phyloP scores from a whole-genome alignment of 2,797 vertebrate species.

The Babyrousa celebensis region DNA sequence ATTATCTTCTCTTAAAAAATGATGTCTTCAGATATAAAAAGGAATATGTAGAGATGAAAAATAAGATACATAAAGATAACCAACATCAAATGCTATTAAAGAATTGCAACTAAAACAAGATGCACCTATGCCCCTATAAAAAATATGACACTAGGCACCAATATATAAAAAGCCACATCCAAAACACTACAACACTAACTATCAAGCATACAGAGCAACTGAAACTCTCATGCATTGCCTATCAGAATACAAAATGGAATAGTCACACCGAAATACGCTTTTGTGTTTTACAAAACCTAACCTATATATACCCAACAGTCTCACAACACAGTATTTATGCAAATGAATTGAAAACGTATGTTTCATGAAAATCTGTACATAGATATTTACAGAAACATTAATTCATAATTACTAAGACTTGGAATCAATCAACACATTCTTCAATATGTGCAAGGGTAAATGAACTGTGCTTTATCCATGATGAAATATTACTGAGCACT shows the following conservation, averaged over 20 bases:
- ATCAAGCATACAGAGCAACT: not conserved
- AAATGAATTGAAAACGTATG: not conserved
- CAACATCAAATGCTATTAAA: not conserved
- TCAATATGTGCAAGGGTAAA: too few species aligned
- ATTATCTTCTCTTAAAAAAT: not conserved
- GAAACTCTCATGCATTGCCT: not conserved
- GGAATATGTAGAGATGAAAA: not conserved
- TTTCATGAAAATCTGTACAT: not conserved
- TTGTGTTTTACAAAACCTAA: not conserved
- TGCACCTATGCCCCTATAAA: not conserved
- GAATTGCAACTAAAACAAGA: not conserved
- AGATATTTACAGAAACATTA: not conserved
- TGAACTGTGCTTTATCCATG: too few species aligned
- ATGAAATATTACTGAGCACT: too few species aligned
- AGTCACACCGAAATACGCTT: not conserved
- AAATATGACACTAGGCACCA: not conserved
- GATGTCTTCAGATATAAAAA: not conserved
- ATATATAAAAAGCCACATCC: not conserved
- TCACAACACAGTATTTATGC: not conserved
- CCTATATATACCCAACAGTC: not conserved
- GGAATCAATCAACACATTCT: too few species aligned
- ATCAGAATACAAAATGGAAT: not conserved
- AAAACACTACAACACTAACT: not conserved
- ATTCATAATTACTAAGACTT: too few species aligned
- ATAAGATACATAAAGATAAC: not conserved